phyloP scores from a whole-genome alignment of 2,888 invertebrate species.

The Drosophila quinaria region DNA sequence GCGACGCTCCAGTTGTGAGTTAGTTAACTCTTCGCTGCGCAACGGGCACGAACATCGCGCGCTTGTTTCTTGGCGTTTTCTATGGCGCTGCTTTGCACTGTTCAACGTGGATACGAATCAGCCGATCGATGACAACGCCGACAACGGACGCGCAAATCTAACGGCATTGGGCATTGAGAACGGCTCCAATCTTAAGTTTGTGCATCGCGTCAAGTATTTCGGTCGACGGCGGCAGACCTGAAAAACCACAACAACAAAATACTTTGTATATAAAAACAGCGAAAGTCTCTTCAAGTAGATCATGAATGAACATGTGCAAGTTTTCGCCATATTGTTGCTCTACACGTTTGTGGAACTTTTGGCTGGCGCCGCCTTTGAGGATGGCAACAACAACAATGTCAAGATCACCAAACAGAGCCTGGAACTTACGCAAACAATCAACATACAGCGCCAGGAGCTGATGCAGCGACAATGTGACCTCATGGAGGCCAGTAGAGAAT shows the following conservation, averaged over 20 bases:
- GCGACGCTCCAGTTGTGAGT: conserved; percentile 75
- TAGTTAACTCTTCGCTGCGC: conserved; percentile 79
- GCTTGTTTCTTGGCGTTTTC: conserved; percentile 84
- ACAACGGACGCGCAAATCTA: conserved; percentile 88
- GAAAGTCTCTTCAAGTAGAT: conserved; percentile 4
- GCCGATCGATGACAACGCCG: conserved; percentile 81
- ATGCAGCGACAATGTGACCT: conserved; percentile 88
- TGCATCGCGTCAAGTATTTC: conserved; percentile 87
- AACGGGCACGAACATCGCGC: conserved; percentile 82
- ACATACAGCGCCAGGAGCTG: conserved; percentile 88
- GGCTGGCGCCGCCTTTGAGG: conserved; percentile 79
- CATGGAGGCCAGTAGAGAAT: conserved; percentile 84
- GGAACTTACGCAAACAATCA: conserved; percentile 88
- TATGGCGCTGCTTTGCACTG: conserved; percentile 84
- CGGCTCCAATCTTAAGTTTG: conserved; percentile 90
- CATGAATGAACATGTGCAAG: conserved; percentile 52
- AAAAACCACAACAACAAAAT: conserved; percentile 10
- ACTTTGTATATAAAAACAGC: neutral
- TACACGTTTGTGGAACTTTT: conserved; percentile 53
- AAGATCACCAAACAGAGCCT: conserved; percentile 86
- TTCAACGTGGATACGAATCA: conserved; percentile 86
- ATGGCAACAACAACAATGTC: conserved; percentile 85
- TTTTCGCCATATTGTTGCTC: conserved; percentile 49
- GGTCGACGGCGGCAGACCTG: conserved; percentile 77
- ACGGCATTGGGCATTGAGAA: conserved; percentile 90